Percentiles rank a stretch among this genome's conserved stretches.
Conservation (phyloP, 1,140 invertebrate genomes). For the Bombus cullumanus region DNA sequence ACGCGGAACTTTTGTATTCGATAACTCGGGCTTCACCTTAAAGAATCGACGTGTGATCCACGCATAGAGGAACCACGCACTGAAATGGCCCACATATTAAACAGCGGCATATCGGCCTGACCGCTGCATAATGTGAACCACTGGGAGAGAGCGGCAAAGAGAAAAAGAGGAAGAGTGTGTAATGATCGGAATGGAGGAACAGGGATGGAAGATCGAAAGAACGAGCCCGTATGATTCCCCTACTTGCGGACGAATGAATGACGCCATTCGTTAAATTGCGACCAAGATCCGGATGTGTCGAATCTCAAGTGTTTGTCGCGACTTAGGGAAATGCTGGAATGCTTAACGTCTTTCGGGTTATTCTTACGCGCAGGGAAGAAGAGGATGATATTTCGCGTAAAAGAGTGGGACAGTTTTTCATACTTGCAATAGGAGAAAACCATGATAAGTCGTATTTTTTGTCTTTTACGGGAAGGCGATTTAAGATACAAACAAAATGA, state of each 20-base stretch:
- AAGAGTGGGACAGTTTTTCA: no score
- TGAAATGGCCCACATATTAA: slow-evolving; percentile 73
- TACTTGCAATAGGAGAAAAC: no score
- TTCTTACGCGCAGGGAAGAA: background rate
- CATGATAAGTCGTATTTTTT: no score
- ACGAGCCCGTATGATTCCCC: slow-evolving; percentile 56
- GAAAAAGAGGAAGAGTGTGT: slow-evolving; percentile 22
- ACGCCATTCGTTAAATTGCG: slow-evolving; percentile 63
- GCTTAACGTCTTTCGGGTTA: background rate
- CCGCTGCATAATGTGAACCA: slow-evolving; percentile 60
- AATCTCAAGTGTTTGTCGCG: slow-evolving; percentile 36
- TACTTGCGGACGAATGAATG: slow-evolving; percentile 58
- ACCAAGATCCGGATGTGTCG: slow-evolving; percentile 63
- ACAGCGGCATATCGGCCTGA: slow-evolving; percentile 55
- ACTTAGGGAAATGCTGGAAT: background rate
- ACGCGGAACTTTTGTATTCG: background rate
- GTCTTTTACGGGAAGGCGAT: no score
- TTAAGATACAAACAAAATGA: no score
- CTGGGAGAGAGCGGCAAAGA: slow-evolving; percentile 37
- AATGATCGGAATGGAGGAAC: background rate
- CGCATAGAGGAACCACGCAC: slow-evolving; percentile 61
- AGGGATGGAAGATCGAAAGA: slow-evolving; percentile 41
- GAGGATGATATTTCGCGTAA: no score
- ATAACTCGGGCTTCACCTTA: slow-evolving; percentile 26
- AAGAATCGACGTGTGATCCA: slow-evolving; percentile 40